Evolutionary conservation across 2,113 vertebrate genomes (phyloP).

Genomic region (Xenopus borealis): DNA sequence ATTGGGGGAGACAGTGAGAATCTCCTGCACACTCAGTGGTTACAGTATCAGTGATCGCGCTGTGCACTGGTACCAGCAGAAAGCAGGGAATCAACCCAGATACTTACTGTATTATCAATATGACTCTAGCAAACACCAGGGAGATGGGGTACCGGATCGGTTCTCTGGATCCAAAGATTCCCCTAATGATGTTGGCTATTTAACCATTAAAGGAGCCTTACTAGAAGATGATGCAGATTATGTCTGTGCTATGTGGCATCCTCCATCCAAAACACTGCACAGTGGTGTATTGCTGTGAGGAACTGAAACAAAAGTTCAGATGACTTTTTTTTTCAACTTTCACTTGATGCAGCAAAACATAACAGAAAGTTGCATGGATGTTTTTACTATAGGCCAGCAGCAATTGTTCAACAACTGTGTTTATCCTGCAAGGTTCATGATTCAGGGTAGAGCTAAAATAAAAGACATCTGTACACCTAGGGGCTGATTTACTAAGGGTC

Average conservation of each 20-base stretch:
- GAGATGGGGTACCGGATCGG: slow-evolving; percentile 10
- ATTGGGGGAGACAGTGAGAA: rapidly evolving
- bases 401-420: too few relatives aligned
- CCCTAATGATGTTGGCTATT: slow-evolving; percentile 3
- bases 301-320: slow-evolving; percentile 3
- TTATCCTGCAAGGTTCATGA: too few relatives aligned
- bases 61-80: slow-evolving; percentile 39
- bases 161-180: slow-evolving; percentile 33
- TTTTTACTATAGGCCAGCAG: too few relatives aligned
- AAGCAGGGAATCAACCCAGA: not conserved
- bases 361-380: too few relatives aligned
- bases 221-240: slow-evolving; percentile 43
- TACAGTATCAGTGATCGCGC: not conserved
- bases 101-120: not conserved
- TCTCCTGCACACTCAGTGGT: slow-evolving; percentile 8
- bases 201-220: slow-evolving; percentile 36
- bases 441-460: too few relatives aligned
- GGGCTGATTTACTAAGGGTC: too few relatives aligned
- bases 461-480: too few relatives aligned
- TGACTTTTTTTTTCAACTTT: too few relatives aligned
- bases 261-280: not conserved
- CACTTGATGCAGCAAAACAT: too few relatives aligned
- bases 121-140: slow-evolving; percentile 6
- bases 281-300: not conserved
- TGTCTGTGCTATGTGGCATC: not conserved